A percentile compares a stretch with the other conserved stretches of the same genome.
Conservation (phyloP, 2,113 vertebrate species). For the Apus apus region DNA sequence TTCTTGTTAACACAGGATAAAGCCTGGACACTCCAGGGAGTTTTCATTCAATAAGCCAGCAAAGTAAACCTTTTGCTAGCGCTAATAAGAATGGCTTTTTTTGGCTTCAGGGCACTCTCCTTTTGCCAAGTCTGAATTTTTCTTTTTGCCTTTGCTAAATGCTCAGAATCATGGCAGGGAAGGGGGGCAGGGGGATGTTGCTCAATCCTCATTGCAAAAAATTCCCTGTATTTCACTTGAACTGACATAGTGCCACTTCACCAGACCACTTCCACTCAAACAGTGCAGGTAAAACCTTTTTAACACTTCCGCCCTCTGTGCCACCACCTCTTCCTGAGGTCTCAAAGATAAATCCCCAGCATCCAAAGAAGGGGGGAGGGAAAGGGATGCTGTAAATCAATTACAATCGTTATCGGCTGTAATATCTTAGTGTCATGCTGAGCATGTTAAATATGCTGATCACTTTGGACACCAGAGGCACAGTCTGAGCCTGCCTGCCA, state of each 20-base stretch:
- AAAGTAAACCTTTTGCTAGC: conserved; percentile 46
- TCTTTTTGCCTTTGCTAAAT: conserved; percentile 28
- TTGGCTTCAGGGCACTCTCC: conserved; percentile 44
- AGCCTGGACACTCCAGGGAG: conserved; percentile 53
- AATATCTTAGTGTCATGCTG: conserved; percentile 85
- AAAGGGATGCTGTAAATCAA: conserved; percentile 78
- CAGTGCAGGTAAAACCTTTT: not conserved
- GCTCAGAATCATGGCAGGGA: not conserved
- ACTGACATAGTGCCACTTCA: rapidly evolving
- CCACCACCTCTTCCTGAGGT: conserved; percentile 6
- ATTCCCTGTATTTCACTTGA: conserved; percentile 18
- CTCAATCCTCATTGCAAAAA: conserved; percentile 6
- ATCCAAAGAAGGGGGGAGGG: not conserved
- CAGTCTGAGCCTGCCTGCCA: conserved; percentile 76
- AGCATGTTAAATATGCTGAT: conserved; percentile 87
- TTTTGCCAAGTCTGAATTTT: conserved; percentile 44
- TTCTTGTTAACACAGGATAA: conserved; percentile 56
- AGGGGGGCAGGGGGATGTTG: not conserved
- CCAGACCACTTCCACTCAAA: not conserved
- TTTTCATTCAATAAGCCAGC: conserved; percentile 60
- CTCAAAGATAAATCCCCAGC: conserved; percentile 46
- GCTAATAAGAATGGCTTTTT: conserved; percentile 58
- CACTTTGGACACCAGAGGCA: conserved; percentile 79
- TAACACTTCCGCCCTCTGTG: not conserved
- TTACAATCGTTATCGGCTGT: conserved; percentile 79